Conservation (phyloP, 1,140 invertebrate genomes). For the Carposina sasakii region DNA sequence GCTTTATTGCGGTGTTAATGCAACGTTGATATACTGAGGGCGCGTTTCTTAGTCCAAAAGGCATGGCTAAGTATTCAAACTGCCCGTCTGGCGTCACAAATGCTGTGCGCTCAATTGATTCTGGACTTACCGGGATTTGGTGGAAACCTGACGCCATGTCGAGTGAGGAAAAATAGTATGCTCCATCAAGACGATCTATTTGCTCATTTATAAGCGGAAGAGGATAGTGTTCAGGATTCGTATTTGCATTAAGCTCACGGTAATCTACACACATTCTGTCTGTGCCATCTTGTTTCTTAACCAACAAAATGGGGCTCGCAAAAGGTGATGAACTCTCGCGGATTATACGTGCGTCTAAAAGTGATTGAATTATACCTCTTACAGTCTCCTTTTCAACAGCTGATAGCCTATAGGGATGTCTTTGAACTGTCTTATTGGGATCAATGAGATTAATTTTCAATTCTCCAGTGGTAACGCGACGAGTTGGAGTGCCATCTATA, state of each 20-base stretch:
- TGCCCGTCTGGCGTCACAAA: slow-evolving; percentile 7
- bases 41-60: slow-evolving; percentile 4
- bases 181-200: background rate
- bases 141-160: slow-evolving; percentile 10
- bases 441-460: no score
- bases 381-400: no score
- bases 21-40: slow-evolving; percentile 3
- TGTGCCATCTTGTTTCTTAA: slow-evolving; percentile 21
- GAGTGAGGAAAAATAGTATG: slow-evolving; percentile 4
- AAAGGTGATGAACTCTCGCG: slow-evolving; percentile 31
- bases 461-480: no score
- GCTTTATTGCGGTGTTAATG: no score
- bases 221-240: slow-evolving; percentile 3
- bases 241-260: slow-evolving; percentile 3
- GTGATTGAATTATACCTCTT: slow-evolving; percentile 33
- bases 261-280: slow-evolving; percentile 15
- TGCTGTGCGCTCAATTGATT: slow-evolving; percentile 4
- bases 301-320: slow-evolving; percentile 16
- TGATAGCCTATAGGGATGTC: no score
- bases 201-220: slow-evolving; percentile 9
- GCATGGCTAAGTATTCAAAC: slow-evolving; percentile 6
- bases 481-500: no score
- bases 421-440: no score
- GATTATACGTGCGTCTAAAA: slow-evolving; percentile 39
- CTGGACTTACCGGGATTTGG: background rate